Evolutionary conservation across 2,797 vertebrate genomes (phyloP), one percentile per base, ranked within the genome.

Genomic region (Diglossa cyanea): DNA sequence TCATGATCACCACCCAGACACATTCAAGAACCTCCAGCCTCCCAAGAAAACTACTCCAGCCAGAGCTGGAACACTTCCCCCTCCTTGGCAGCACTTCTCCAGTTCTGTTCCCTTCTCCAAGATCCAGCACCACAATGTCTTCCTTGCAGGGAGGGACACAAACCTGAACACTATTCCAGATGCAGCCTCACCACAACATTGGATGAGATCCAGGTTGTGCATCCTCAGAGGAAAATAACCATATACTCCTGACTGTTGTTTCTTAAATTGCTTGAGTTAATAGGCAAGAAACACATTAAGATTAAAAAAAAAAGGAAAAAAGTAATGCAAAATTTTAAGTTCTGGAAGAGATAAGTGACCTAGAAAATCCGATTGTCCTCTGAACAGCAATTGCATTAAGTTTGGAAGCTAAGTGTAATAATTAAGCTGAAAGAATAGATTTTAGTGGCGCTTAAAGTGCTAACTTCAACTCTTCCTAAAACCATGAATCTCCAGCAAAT

Each of bases 121-220:
- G 30, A 19, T 55, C 35, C 55, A 68, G 23, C 35, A 55, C 26
- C 35, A 24, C 5, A 0, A 7, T 6, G 18, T 55, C 35, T n/a
- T 50, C 19, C 28, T 44, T 20, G 28, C 15, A 45, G 44, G 17
- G 50, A 55, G 25, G 24, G 44, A 39, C 37, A 19, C 63, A 57
- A 63, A 63, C 20, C 9, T 33, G 50, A 63, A 28, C 19, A 11
- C 6, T n/a, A 6, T 28, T 63, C 0, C 0, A 75, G 63, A 37
- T 62, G n/a, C 78, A 82, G 57, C 50, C 71, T 57, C 50, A 11
- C 24, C 63, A 33, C 28, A 57, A 5, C 50, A 42, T 55, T 54
- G 54, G 39, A 13, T 30, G 54, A 67, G 44, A 23, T 45, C 40
- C 6, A 28, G 37, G 45, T 21, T 44, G 6, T 26, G 31, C 17